These are phyloP conservation scores for Eonycteris spelaea DNA, from an alignment of 2,113 vertebrate species.

Conservation along the genomic window DNA sequence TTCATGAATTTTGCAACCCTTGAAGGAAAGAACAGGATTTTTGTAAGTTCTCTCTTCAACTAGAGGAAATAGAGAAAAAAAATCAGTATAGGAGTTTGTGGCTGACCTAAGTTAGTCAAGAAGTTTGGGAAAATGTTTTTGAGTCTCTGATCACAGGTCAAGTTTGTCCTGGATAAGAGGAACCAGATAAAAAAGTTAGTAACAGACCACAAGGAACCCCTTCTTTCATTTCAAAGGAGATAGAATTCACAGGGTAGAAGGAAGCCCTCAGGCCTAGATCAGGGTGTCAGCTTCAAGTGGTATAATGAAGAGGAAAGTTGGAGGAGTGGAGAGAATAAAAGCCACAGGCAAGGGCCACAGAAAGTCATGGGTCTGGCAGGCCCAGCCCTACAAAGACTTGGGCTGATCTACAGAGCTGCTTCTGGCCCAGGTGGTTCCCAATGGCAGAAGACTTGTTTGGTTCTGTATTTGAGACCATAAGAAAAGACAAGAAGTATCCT, in stretches of 20 bases:
- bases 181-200: slow-evolving; percentile 9
- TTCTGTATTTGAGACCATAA: neutral
- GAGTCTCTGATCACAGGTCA: slow-evolving; percentile 52
- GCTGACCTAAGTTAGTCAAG: slow-evolving; percentile 54
- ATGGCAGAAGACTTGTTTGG: neutral
- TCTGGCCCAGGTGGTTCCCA: neutral
- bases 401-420: neutral
- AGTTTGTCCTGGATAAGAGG: slow-evolving; percentile 32
- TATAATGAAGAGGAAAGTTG: neutral
- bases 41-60: slow-evolving; percentile 61
- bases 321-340: neutral
- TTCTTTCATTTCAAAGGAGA: slow-evolving; percentile 23
- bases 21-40: slow-evolving; percentile 56
- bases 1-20: slow-evolving; percentile 73
- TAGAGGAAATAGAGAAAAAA: slow-evolving; percentile 51
- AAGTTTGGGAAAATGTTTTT: slow-evolving; percentile 44
- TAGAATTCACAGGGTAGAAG: neutral
- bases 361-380: neutral
- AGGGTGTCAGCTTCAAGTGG: neutral
- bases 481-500: neutral
- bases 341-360: neutral
- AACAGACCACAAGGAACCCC: neutral
- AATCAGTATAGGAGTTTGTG: slow-evolving; percentile 39
- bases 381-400: neutral
- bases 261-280: neutral